These are phyloP conservation scores for Drosophila orosa DNA, from an alignment of 1,140 invertebrate genomes.

Conservation along the genomic window DNA sequence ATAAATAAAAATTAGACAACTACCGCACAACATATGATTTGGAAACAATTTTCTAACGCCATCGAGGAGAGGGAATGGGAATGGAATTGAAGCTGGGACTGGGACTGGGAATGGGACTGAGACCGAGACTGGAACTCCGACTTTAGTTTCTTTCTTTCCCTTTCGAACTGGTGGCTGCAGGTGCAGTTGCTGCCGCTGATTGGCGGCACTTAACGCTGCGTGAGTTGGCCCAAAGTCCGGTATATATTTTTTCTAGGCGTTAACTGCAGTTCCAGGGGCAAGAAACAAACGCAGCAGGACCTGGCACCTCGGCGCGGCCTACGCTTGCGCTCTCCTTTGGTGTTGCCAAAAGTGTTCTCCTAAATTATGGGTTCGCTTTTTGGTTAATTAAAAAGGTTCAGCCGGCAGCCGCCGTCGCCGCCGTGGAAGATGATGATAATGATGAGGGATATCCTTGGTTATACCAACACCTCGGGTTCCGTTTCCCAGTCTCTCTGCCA, in stretches of 20 bases:
- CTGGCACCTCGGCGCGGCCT: slow-evolving; percentile 60
- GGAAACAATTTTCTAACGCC: slow-evolving; percentile 76
- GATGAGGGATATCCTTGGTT: slow-evolving; percentile 53
- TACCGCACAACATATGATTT: slow-evolving; percentile 71
- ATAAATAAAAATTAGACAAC: slow-evolving; percentile 80
- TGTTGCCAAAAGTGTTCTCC: slow-evolving; percentile 60
- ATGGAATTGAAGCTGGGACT: not conserved
- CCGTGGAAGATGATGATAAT: slow-evolving; percentile 40
- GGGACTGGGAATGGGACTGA: not conserved
- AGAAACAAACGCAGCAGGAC: slow-evolving; percentile 72
- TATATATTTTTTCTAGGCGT: slow-evolving; percentile 66
- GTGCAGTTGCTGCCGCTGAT: slow-evolving; percentile 63
- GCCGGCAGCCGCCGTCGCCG: slow-evolving; percentile 35
- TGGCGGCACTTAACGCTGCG: slow-evolving; percentile 78
- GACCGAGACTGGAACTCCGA: not conserved
- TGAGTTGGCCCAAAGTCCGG: slow-evolving; percentile 53
- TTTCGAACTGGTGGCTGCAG: slow-evolving; percentile 50
- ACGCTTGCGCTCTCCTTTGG: slow-evolving; percentile 10
- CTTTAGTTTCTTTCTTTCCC: slow-evolving; percentile 2
- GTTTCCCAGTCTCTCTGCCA: not conserved
- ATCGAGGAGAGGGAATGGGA: slow-evolving; percentile 6
- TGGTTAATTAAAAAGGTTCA: slow-evolving; percentile 73
- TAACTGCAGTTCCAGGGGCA: slow-evolving; percentile 66
- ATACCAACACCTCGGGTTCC: slow-evolving; percentile 54
- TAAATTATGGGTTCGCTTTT: slow-evolving; percentile 76